phyloP scores from a whole-genome alignment of 2,113 vertebrate genomes.

The Nothocercus julius region DNA sequence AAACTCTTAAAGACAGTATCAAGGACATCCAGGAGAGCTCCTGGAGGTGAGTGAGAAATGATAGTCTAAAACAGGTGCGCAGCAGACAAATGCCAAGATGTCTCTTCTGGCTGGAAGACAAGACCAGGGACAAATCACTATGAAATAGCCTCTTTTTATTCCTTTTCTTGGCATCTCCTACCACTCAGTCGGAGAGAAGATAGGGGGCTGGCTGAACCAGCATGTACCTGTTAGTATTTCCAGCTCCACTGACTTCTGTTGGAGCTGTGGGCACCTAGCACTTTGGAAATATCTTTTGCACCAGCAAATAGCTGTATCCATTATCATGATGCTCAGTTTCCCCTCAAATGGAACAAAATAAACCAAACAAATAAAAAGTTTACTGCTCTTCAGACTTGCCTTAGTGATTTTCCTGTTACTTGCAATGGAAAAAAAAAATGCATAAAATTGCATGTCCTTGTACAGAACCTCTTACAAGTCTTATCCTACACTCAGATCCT shows the following conservation, averaged over 20 bases:
- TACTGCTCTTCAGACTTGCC: fast-evolving
- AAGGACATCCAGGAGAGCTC: neutral
- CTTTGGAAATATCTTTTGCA: neutral
- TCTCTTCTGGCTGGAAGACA: neutral
- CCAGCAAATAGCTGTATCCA: neutral
- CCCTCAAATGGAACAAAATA: neutral
- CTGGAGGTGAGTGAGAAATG: neutral
- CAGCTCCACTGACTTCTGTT: neutral
- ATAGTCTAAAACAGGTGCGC: neutral
- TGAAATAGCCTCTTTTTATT: neutral
- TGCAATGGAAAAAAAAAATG: neutral
- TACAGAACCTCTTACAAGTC: neutral
- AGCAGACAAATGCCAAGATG: neutral
- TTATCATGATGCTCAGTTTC: neutral
- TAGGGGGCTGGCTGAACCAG: neutral
- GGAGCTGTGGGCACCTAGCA: neutral
- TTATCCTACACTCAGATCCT: neutral
- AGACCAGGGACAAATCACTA: neutral
- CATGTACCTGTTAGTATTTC: neutral
- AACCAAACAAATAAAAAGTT: neutral
- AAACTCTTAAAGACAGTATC: neutral
- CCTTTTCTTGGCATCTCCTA: neutral
- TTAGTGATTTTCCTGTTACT: neutral
- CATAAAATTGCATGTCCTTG: neutral
- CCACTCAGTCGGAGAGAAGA: neutral